Evolutionary conservation across 2,113 vertebrate species (phyloP).

Genomic region (Pachyramphus minor): DNA sequence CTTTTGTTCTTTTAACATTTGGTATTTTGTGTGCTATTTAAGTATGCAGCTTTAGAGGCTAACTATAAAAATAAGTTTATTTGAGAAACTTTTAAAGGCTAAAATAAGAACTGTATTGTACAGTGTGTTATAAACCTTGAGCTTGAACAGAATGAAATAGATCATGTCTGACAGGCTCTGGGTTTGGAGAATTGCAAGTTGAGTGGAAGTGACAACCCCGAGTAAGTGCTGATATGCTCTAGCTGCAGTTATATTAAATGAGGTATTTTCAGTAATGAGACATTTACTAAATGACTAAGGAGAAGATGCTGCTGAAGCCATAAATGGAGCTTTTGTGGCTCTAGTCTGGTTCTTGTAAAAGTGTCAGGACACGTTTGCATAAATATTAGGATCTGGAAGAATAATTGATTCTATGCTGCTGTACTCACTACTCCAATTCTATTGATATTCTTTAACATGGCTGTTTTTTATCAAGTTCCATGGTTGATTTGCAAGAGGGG

Average conservation of each 20-base stretch:
- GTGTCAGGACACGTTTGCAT: neutral
- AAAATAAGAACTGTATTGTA: neutral
- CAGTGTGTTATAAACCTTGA: slow-evolving; percentile 64
- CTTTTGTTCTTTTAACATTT: neutral
- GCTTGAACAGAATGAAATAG: slow-evolving; percentile 63
- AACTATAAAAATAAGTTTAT: slow-evolving; percentile 67
- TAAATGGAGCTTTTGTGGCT: slow-evolving; percentile 20
- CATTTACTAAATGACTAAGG: slow-evolving; percentile 42
- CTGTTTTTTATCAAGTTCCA: neutral
- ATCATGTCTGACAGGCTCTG: slow-evolving; percentile 61
- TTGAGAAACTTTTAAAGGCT: neutral
- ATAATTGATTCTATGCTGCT: neutral
- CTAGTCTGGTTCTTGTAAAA: neutral
- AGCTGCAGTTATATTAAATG: neutral
- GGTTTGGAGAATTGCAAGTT: neutral
- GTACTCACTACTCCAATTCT: neutral
- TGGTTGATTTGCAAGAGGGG: neutral
- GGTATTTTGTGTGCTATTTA: neutral
- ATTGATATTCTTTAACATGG: neutral
- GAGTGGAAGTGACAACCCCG: slow-evolving; percentile 34
- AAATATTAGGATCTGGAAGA: neutral
- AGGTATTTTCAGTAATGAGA: slow-evolving; percentile 47
- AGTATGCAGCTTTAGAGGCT: slow-evolving; percentile 60
- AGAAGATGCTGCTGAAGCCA: neutral
- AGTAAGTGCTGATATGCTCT: neutral